Evolutionary conservation across 2,888 invertebrate genomes (phyloP), one percentile per base, ranked within the genome.

Genomic region (Aphodius sticticus): DNA sequence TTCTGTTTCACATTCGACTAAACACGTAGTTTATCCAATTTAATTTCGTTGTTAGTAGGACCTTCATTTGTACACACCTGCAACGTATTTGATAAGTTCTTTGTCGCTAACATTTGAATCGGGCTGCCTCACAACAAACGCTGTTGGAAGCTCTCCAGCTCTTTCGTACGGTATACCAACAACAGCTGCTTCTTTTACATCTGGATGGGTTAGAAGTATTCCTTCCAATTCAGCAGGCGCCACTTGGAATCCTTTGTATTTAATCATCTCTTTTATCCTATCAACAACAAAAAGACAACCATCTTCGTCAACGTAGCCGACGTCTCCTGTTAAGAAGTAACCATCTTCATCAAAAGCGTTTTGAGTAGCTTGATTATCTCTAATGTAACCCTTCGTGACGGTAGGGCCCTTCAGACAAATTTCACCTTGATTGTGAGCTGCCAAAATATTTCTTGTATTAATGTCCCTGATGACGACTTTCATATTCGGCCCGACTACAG

Each of bases 211-310:
- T 77, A 96, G 89, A 69, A 97, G 88, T 76, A 97, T 85, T 16
- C 93, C 93, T 88, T 97, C 97, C 69, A 97, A 88, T 89, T 97
- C 97, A 0, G 97, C 96, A 3, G 97, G 97, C 0, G 97, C 16
- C 2, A 95, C 95, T 92, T 95, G 93, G 85, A 93, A 94, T 38
- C 94, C 96, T 87, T 96, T 96, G 86, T 95, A 96, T 88, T 97
- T 97, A 86, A 97, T 96, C 69, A 97, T 92, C 86, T 97, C 96
- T 87, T 97, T 97, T 16, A 96, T 89, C 82, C 97, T 90, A 87
- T 96, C 96, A 0, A 96, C 94, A 82, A 96, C 93, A 85, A 92
- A 96, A 88, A 96, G 94, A 87, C 91, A 93, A 0, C 93, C 94
- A 15, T 96, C 93, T 0, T 92, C 87, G 86, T 96, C 95, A 83